Percentiles rank a stretch among this genome's conserved stretches.
Conservation (phyloP, 2,797 vertebrate species). For the Halcyon chelicuti region DNA sequence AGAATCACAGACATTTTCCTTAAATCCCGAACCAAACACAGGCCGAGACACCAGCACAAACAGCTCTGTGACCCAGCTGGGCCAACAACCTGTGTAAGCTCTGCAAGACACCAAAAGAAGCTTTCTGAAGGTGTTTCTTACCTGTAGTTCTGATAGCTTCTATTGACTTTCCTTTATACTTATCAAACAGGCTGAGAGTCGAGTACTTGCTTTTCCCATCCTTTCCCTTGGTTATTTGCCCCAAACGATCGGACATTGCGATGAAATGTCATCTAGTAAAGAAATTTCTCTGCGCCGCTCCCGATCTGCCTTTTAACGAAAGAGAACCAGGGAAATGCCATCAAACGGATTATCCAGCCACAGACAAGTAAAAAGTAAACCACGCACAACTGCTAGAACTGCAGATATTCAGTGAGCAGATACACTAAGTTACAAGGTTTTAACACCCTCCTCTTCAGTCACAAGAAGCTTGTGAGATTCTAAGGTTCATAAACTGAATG, state of each 20-base stretch:
- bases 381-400: not conserved
- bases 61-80: not conserved
- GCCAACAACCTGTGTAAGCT: not conserved
- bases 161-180: constrained; percentile 99
- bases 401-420: not conserved
- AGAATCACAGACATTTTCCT: not conserved
- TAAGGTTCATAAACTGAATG: not conserved
- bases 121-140: constrained; percentile 69
- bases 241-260: constrained; percentile 99
- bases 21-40: not conserved
- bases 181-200: constrained; percentile 99
- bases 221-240: constrained; percentile 99
- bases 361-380: not conserved
- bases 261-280: constrained; percentile 99
- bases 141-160: constrained; percentile 97
- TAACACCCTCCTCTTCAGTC: not conserved
- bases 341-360: not conserved
- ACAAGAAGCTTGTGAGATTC: not conserved
- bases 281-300: constrained; percentile 97
- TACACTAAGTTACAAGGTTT: not conserved
- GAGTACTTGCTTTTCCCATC: constrained; percentile 99
- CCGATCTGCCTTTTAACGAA: constrained; percentile 86
- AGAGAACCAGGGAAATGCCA: not conserved
- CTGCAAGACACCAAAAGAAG: not conserved
- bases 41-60: not conserved